Evolutionary conservation across 2,888 invertebrate species (phyloP), one percentile per base, ranked within the genome.

Genomic region (Drosophila lutescens): DNA sequence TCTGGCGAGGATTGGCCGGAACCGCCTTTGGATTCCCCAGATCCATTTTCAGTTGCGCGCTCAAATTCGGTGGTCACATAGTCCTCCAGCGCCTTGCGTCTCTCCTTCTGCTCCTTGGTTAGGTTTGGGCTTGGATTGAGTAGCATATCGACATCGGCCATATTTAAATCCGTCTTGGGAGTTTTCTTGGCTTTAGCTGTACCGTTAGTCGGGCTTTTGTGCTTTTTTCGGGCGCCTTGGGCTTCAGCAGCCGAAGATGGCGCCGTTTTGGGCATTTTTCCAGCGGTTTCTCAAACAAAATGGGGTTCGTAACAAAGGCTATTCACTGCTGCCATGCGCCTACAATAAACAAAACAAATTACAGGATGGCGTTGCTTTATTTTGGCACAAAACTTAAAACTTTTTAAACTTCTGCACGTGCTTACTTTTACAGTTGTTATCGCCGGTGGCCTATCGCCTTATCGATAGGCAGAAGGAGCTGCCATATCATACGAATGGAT

Each of bases 321-420:
- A 13, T 17, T 32, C 4, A 17, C 4, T 7, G 15, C 13, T 12
- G 7, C 1, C 6, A 44, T 2, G 15, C 9, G 2, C 10, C 5
- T 10, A 7, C 32, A 15, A 2, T 1, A 20, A 17, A 23, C 1
- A 1, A n/a, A 2, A 40, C 10, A 8, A 20, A 9, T 2, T 12
- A 15, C 10, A n/a, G 26, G 2, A 4, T n/a, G 2, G 12, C 2
- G 15, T 8, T 5, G 12, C 1, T 8, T 13, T n/a, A 2, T 30
- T 26, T 12, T 10, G 5, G 0, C 3, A n/a, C 30, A 43, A 30
- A 30, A 26, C 1, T 8, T 5, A 10, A 12, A 2, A 17, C 13
- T 10, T 26, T 30, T n/a, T 1, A 58, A 55, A 20, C 2, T n/a
- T 1, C 17, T 30, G 38, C 58, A 58, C 58, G 58, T 58, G 58